Percentiles rank a stretch among this genome's conserved stretches.
Evolutionary conservation across 2,888 invertebrate species (phyloP).

Genomic region (Limnephilus rhombicus): DNA sequence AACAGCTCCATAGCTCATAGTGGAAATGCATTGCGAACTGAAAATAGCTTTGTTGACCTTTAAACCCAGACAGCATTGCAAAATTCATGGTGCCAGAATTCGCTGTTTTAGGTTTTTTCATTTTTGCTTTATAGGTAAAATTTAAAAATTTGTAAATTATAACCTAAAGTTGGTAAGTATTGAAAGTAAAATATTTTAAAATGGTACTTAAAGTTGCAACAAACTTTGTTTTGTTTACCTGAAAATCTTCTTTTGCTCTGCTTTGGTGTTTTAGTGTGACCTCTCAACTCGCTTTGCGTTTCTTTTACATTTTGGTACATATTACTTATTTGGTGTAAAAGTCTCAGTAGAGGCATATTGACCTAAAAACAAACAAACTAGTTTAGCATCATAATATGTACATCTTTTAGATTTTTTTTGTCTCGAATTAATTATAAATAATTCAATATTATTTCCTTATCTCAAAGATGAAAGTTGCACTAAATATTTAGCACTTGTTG

Average conservation of each 20-base stretch:
- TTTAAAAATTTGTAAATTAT: not conserved
- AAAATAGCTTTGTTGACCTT: too few relatives aligned
- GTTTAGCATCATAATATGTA: too few relatives aligned
- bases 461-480: too few relatives aligned
- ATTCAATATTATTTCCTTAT: too few relatives aligned
- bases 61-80: too few relatives aligned
- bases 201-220: not conserved
- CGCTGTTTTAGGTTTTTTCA: not conserved
- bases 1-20: too few relatives aligned
- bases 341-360: constrained; percentile 95
- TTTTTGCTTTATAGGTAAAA: not conserved
- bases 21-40: too few relatives aligned
- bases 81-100: not conserved
- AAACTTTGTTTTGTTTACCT: constrained; percentile 68
- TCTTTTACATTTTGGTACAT: constrained; percentile 99
- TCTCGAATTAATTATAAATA: too few relatives aligned
- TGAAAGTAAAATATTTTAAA: not conserved
- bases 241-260: constrained; percentile 73
- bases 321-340: constrained; percentile 96
- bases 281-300: constrained; percentile 92
- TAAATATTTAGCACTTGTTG: too few relatives aligned
- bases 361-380: constrained; percentile 75
- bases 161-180: not conserved
- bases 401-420: too few relatives aligned
- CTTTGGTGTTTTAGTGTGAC: constrained; percentile 75